A percentile compares a stretch with the other conserved stretches of the same genome.
phyloP scores from a whole-genome alignment of 1,140 invertebrate genomes.

The Lethrus apterus region DNA sequence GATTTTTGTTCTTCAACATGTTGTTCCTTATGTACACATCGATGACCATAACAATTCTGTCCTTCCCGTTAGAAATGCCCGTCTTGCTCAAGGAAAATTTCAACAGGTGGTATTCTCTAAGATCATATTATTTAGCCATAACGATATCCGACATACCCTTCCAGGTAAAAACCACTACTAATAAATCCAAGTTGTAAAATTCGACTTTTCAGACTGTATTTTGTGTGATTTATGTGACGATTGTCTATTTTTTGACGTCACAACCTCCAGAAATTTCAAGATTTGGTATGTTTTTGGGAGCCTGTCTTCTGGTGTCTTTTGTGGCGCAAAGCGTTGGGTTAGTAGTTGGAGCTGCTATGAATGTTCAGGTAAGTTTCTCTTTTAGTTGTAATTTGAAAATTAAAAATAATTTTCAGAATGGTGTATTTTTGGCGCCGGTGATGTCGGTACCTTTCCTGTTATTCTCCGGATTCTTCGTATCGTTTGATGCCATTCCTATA shows the following conservation, averaged over 20 bases:
- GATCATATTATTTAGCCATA: constrained; percentile 92
- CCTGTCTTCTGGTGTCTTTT: constrained; percentile 86
- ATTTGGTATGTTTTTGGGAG: constrained; percentile 82
- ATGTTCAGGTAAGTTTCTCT: constrained; percentile 65
- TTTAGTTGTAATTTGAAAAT: not conserved
- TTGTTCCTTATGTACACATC: constrained; percentile 97
- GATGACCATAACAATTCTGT: constrained; percentile 95
- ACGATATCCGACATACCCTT: constrained; percentile 94
- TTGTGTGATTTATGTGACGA: constrained; percentile 85
- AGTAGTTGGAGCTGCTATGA: constrained; percentile 91
- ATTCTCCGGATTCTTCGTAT: constrained; percentile 96
- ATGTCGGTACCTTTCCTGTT: constrained; percentile 91
- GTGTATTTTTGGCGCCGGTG: constrained; percentile 92
- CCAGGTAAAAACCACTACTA: constrained; percentile 52
- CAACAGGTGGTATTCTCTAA: constrained; percentile 95
- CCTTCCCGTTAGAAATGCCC: constrained; percentile 93
- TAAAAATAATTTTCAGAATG: constrained; percentile 59
- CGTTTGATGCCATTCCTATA: constrained; percentile 90
- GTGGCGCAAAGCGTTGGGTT: constrained; percentile 93
- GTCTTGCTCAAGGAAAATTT: constrained; percentile 92
- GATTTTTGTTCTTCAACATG: constrained; percentile 96
- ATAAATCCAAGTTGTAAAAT: constrained; percentile 19
- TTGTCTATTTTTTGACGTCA: constrained; percentile 92
- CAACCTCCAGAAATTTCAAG: constrained; percentile 79
- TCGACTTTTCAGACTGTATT: constrained; percentile 64